These are phyloP conservation scores for Numida meleagris DNA, from an alignment of 2,113 vertebrate species.

Conservation along the genomic window DNA sequence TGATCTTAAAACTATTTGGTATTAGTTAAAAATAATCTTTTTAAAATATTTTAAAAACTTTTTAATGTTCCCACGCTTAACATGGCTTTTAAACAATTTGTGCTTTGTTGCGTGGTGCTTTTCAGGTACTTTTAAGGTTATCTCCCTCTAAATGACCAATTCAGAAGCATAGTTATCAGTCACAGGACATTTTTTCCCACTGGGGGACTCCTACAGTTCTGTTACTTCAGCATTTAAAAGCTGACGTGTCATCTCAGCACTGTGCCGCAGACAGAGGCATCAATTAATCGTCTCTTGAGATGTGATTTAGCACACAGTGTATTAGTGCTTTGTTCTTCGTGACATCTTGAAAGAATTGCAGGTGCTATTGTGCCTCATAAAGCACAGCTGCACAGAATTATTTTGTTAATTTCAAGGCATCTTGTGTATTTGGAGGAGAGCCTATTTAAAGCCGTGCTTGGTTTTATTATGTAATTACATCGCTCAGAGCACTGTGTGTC, in stretches of 20 bases:
- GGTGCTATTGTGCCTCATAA: constrained; percentile 55
- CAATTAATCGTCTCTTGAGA: constrained; percentile 40
- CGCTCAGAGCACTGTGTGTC: neutral
- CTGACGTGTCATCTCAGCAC: neutral
- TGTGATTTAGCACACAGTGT: constrained; percentile 12
- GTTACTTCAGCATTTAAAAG: neutral
- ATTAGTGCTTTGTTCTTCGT: constrained; percentile 25
- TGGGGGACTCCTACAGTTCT: neutral
- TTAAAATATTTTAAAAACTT: neutral
- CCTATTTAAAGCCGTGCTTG: constrained; percentile 59
- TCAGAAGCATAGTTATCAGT: neutral
- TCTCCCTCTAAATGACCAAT: neutral
- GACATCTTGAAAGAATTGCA: constrained; percentile 25
- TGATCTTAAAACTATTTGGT: neutral
- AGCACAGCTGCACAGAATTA: constrained; percentile 49
- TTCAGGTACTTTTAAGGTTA: neutral
- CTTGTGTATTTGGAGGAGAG: constrained; percentile 43
- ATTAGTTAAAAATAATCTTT: neutral
- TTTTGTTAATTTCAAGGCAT: constrained; percentile 26
- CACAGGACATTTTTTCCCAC: neutral
- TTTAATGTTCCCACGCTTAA: neutral
- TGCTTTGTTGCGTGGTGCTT: neutral
- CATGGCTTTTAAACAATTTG: neutral
- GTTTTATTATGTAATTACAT: constrained; percentile 63
- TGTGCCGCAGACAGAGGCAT: constrained; percentile 42